Percentiles rank a stretch among this genome's conserved stretches.
phyloP scores from a whole-genome alignment of 2,113 vertebrate genomes.

The Pelecanus crispus region DNA sequence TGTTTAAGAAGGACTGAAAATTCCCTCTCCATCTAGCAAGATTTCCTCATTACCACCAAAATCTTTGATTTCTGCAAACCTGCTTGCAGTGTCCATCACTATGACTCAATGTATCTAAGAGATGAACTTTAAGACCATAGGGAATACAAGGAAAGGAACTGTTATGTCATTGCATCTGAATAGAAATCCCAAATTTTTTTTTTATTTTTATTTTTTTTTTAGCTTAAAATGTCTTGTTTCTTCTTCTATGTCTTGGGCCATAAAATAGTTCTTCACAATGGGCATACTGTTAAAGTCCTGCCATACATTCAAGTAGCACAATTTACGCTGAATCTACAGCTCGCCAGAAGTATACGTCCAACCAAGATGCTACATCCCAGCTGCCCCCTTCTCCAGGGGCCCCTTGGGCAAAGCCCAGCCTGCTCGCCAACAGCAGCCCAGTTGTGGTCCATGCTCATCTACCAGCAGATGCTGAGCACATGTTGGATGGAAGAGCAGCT shows the following conservation, averaged over 20 bases:
- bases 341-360: background rate
- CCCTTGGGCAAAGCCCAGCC: background rate
- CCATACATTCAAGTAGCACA: background rate
- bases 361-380: background rate
- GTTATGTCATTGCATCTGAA: background rate
- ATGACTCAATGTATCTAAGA: background rate
- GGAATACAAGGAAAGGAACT: background rate
- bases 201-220: background rate
- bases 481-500: rapidly evolving
- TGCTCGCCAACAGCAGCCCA: background rate
- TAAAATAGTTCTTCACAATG: background rate
- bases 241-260: background rate
- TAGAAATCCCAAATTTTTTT: background rate
- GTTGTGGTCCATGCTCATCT: background rate
- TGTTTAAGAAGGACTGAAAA: background rate
- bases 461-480: background rate
- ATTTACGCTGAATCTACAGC: background rate
- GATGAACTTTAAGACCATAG: background rate
- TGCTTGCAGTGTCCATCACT: background rate
- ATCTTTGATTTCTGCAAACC: background rate
- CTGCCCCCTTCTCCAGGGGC: background rate
- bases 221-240: background rate
- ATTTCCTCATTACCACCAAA: background rate
- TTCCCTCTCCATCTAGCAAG: background rate
- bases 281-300: background rate